These are phyloP conservation scores for Harlomillsia oculata DNA, from an alignment of 1,140 invertebrate genomes.

Conservation along the genomic window DNA sequence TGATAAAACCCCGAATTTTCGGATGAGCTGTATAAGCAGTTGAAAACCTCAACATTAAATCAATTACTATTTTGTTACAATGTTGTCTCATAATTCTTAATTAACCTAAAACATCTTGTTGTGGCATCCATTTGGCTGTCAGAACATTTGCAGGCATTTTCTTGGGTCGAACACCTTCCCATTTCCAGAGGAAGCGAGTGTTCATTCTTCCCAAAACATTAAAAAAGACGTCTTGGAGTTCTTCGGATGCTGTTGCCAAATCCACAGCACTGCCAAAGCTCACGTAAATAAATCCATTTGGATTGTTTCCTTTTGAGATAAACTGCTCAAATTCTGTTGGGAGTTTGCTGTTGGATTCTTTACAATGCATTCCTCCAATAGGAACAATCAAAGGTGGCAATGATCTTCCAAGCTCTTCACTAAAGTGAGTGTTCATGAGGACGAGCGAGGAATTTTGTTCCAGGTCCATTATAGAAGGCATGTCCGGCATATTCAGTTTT, in stretches of 20 bases:
- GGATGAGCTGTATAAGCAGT: conserved; percentile 32
- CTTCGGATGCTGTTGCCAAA: conserved; percentile 7
- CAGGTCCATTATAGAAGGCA: conserved; percentile 34
- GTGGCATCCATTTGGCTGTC: conserved; percentile 31
- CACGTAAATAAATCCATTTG: conserved; percentile 49
- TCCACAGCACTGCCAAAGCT: conserved; percentile 43
- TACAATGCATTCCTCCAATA: conserved; percentile 24
- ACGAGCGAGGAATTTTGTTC: conserved; percentile 41
- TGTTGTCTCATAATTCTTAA: neutral
- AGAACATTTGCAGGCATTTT: conserved; percentile 31
- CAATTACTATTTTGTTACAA: too few relatives aligned
- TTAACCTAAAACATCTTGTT: conserved; percentile 35
- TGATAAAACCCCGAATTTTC: conserved; percentile 25
- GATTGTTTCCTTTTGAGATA: neutral
- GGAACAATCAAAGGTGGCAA: conserved; percentile 13
- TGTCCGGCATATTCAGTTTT: neutral
- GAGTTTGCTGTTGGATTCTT: conserved; percentile 8
- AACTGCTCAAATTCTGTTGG: conserved; percentile 10
- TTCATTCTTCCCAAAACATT: conserved; percentile 11
- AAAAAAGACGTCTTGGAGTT: conserved; percentile 21
- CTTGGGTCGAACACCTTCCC: conserved; percentile 13
- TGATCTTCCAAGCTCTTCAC: conserved; percentile 36
- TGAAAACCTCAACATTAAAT: conserved; percentile 1
- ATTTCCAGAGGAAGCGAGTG: conserved; percentile 34
- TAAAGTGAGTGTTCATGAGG: conserved; percentile 49